A percentile compares a stretch with the other conserved stretches of the same genome.
Evolutionary conservation across 2,113 vertebrate species (phyloP).

Genomic region (Dunckerocampus dactyliophorus): DNA sequence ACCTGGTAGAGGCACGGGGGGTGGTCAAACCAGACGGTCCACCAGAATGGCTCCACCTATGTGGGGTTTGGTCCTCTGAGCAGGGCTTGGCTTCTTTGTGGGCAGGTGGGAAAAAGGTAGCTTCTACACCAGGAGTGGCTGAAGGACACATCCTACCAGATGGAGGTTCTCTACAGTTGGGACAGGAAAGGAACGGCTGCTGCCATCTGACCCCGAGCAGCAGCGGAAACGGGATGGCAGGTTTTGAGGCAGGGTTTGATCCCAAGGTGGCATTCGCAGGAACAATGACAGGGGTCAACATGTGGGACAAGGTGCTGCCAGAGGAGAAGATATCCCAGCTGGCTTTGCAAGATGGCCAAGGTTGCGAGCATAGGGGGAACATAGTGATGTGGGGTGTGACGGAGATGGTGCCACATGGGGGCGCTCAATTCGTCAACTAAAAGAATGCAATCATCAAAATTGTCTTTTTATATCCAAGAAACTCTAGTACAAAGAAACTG

Average conservation of each 20-base stretch:
- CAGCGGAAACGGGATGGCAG: conserved; percentile 67
- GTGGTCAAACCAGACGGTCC: conserved; percentile 50
- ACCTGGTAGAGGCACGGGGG: conserved; percentile 62
- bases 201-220: conserved; percentile 15
- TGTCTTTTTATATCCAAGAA: conserved; percentile 14
- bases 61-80: conserved; percentile 80
- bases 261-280: conserved; percentile 82
- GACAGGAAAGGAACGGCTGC: conserved; percentile 85
- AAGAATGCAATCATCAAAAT: background rate
- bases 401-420: conserved; percentile 83
- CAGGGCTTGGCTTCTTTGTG: conserved; percentile 77
- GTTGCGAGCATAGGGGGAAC: conserved; percentile 80
- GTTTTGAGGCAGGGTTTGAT: conserved; percentile 76
- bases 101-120: conserved; percentile 72
- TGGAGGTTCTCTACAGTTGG: conserved; percentile 84
- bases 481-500: too few relatives aligned
- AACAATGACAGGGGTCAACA: conserved; percentile 89
- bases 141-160: conserved; percentile 72
- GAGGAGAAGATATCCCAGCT: conserved; percentile 70
- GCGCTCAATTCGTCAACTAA: conserved; percentile 84
- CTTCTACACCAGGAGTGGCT: conserved; percentile 59
- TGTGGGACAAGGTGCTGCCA: conserved; percentile 84
- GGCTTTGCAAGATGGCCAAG: conserved; percentile 51
- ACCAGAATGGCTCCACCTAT: conserved; percentile 82
- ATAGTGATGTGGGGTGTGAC: conserved; percentile 90